Conservation (phyloP, 2,797 vertebrate species). For the Falco rusticolus region DNA sequence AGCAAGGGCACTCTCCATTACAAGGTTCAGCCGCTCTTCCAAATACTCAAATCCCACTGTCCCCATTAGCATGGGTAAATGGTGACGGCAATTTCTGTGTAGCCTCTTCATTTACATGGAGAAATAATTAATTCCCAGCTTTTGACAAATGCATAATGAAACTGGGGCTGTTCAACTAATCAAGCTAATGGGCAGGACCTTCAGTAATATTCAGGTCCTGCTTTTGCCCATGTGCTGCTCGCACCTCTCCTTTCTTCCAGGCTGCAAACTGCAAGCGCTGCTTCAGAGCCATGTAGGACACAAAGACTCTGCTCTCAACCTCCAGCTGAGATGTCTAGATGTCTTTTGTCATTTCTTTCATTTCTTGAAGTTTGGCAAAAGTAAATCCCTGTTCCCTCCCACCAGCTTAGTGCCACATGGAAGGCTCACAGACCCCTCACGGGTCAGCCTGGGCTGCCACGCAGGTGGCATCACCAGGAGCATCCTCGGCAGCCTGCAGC, state of each 20-base stretch:
- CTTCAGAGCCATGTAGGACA: neutral
- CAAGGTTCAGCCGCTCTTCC: neutral
- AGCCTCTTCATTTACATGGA: neutral
- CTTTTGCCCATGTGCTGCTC: neutral
- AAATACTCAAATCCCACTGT: neutral
- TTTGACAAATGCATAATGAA: neutral
- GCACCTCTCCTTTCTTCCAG: neutral
- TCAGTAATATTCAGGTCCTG: fast-evolving
- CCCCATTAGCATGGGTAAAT: neutral
- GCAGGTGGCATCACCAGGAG: neutral
- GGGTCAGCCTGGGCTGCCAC: neutral
- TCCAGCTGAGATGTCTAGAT: neutral
- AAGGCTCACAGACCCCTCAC: fast-evolving
- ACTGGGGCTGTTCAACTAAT: neutral
- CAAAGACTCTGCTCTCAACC: neutral
- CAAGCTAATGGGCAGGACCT: neutral
- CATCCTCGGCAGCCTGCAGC: neutral
- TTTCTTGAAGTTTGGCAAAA: neutral
- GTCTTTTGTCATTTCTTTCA: neutral
- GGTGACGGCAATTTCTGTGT: neutral
- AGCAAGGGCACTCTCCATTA: neutral
- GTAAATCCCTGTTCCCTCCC: neutral
- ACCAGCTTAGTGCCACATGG: neutral
- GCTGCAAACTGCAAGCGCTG: neutral
- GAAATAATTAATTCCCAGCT: neutral